A percentile compares a stretch with the other conserved stretches of the same genome.
Evolutionary conservation across 2,113 vertebrate genomes (phyloP).

Genomic region (Chloropsis hardwickii): DNA sequence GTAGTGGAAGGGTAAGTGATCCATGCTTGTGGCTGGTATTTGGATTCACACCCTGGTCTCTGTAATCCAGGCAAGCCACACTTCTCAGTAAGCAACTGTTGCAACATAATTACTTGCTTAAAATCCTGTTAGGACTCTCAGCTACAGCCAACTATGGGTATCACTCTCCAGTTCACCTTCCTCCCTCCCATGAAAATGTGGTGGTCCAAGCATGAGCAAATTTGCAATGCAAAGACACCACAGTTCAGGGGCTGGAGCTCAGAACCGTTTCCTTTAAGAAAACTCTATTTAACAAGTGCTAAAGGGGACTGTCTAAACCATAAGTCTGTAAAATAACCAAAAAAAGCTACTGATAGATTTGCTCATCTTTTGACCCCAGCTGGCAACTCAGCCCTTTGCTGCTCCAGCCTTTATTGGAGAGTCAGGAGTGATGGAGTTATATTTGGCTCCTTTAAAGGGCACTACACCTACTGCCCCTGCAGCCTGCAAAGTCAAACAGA

Average conservation of each 20-base stretch:
- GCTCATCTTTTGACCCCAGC: not conserved
- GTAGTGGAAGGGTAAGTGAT: not conserved
- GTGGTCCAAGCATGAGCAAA: not conserved
- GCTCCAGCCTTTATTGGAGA: not conserved
- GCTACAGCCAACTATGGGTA: not conserved
- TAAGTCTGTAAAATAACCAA: not conserved
- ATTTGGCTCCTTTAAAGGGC: not conserved
- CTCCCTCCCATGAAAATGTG: not conserved
- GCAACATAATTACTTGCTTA: not conserved
- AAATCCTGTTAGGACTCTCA: not conserved
- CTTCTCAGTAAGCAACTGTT: not conserved
- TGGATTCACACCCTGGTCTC: not conserved
- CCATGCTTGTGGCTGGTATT: not conserved
- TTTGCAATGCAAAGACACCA: fast-evolving
- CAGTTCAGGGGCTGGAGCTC: not conserved
- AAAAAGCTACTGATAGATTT: not conserved
- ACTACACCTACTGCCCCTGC: not conserved
- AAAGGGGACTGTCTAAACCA: not conserved
- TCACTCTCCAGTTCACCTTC: not conserved
- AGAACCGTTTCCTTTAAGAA: not conserved
- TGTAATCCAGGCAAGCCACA: not conserved
- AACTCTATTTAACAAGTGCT: not conserved
- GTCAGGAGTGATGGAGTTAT: not conserved
- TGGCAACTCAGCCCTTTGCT: not conserved
- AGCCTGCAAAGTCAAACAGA: not conserved